Base-by-base conservation (phyloP, 1,140 invertebrate genomes). In the Brachionus plicatilis region DNA sequence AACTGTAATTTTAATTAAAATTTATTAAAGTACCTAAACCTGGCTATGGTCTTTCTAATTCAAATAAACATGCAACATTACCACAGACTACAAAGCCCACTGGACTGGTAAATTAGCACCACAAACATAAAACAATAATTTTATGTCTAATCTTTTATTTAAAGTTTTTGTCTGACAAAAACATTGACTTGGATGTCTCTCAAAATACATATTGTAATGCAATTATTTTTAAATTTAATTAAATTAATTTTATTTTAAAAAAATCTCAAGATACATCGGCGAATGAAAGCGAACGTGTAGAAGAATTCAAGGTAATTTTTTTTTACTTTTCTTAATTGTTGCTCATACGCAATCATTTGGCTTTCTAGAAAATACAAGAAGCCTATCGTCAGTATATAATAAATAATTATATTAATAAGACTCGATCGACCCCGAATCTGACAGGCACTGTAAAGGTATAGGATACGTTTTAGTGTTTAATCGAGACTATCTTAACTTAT, bases 1-100 rank as follows among this genome's bases (percentile, higher is more conserved):
- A 17, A 9, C n/a, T 47, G 4, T 3, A 72, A n/a, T 75, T 43
- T 27, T n/a, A 24, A n/a, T 45, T 56, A 14, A 0, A 47, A 47
- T 29, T 17, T 33, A 75, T 88, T 86, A 85, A 86, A 78, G 75
- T 88, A 75, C 88, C 88, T 65, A 85, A 84, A 83, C 84, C 84
- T 68, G 84, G 84, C 41, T 85, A 85, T 29, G 84, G 84, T 43
- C 53, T 85, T 5, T 60, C 79, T 47, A 82, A 65, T 29, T 29
- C 17, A 45, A 65, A 43, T 45, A 60, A 68, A 43, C 20, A 43
- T 41, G 79, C 43, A 27, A 65, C 79, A 65, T 68, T 82, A 47
- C 79, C 79, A 43, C 37, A 82, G n/a, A 33, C 79, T n/a, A 27
- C 33, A 65, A 60, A 33, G n/a, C 37, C 43, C 29, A 66, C 29